phyloP scores from a whole-genome alignment of 2,888 invertebrate species.

The Ptychoptera contaminata region DNA sequence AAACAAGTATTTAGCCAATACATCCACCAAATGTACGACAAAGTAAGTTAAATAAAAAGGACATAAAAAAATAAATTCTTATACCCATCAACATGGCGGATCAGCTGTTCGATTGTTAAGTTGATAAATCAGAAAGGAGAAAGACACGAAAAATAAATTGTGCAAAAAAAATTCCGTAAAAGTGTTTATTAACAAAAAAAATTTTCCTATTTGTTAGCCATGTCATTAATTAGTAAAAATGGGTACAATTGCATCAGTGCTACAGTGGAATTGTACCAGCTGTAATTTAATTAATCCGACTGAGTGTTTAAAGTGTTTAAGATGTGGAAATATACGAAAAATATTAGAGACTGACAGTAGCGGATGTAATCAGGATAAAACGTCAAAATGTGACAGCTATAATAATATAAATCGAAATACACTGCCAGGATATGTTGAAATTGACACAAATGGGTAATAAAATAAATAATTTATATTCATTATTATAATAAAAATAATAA shows the following conservation, averaged over 20 bases:
- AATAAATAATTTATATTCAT: not conserved
- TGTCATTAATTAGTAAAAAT: slow-evolving; percentile 31
- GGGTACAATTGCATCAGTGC: slow-evolving; percentile 88
- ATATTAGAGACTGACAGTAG: slow-evolving; percentile 14
- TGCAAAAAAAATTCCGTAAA: not conserved
- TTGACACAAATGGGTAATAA: slow-evolving; percentile 16
- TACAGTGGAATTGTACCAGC: slow-evolving; percentile 82
- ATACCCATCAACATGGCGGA: slow-evolving; percentile 4
- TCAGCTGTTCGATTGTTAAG: slow-evolving; percentile 4
- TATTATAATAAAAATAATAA: not conserved
- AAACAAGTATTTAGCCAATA: too few species aligned
- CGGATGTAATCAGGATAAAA: slow-evolving; percentile 15
- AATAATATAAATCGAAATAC: slow-evolving; percentile 7
- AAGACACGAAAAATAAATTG: too few species aligned
- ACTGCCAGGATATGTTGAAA: slow-evolving; percentile 18
- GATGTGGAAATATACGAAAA: slow-evolving; percentile 58
- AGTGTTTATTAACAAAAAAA: not conserved
- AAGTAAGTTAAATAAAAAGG: too few species aligned
- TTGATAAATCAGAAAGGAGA: not conserved
- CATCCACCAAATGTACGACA: too few species aligned
- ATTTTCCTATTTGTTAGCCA: slow-evolving; percentile 11
- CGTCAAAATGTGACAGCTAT: slow-evolving; percentile 21
- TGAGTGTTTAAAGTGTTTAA: slow-evolving; percentile 66
- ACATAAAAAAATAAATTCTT: not conserved
- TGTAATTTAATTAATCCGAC: slow-evolving; percentile 82